Base-by-base conservation (phyloP, 2,113 vertebrate genomes). In the Chlorodrepanis virens region DNA sequence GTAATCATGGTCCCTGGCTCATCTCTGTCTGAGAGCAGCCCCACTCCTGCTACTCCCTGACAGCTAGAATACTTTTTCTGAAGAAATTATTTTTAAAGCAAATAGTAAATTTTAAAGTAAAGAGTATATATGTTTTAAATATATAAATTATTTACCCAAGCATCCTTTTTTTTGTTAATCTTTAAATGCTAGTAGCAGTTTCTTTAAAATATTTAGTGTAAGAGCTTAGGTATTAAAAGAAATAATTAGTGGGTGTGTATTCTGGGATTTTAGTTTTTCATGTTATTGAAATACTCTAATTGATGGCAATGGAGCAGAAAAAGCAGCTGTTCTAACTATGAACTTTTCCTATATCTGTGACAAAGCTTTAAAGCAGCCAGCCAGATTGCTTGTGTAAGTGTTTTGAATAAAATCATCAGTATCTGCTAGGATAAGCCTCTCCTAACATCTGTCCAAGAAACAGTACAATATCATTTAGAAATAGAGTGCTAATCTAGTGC, bases 331-430 rank as follows among this genome's bases (percentile, higher is more conserved):
- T 95, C 12, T 60, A 61, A 47, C 17, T 44, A 28, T 52, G 54
- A 96, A 86, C 21, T 59, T 87, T 80, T 90, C 54, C 56, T 87
- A 1, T 35, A 20, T 74, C 80, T 67, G 33, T 78, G 83, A 91
- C 67, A 44, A 89, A 93, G 14, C 0, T 82, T 57, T 79, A 42
- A 90, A 94, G 50, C 29, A 88, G 12, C 5, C 54, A 76, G 17
- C 14, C 47, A 80, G 45, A 93, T 64, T 93, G 24, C 12, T 76
- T 85, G 18, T 5, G 0, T 81, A 75, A 89, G 42, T 70, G 45
- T 87, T 82, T 94, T 83, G 79, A 64, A 74, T 40, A 28, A 96
- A 96, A 83, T 78, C n/a, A 44, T 87, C 67, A 82, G 10, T 72
- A 93, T 74, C 16, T 92, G 44, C 49, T 87, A 89, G 65, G 40